These are phyloP conservation scores for Drosophila funebris DNA, from an alignment of 1,140 invertebrate species.

Conservation along the genomic window DNA sequence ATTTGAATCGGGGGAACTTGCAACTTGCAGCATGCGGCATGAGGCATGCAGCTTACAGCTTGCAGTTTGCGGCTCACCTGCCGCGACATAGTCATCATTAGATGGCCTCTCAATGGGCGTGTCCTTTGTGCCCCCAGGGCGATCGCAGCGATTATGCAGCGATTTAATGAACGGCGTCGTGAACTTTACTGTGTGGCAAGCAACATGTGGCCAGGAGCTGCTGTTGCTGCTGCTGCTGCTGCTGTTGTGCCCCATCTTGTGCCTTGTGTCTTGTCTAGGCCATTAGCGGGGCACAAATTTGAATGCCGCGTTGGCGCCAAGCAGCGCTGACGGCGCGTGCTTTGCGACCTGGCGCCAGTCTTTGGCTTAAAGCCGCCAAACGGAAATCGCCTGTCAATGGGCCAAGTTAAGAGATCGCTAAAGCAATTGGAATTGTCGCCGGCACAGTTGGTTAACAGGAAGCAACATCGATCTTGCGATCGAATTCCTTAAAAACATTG, in stretches of 20 bases:
- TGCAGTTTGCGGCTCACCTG: conserved; percentile 37
- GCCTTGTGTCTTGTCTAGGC: conserved; percentile 22
- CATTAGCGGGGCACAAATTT: conserved; percentile 64
- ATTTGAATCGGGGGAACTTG: conserved; percentile 37
- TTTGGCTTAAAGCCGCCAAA: conserved; percentile 16
- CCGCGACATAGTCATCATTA: conserved; percentile 66
- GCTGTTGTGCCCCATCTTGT: background rate
- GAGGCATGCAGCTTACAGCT: background rate
- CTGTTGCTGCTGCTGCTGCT: background rate
- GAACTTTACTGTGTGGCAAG: conserved; percentile 19
- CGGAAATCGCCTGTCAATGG: conserved; percentile 76
- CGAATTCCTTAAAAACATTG: conserved; percentile 10
- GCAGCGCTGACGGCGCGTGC: conserved; percentile 67
- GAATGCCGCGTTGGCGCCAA: conserved; percentile 72
- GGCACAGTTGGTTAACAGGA: conserved; percentile 28
- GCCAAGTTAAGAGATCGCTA: conserved; percentile 12
- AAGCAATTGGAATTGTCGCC: conserved; percentile 64
- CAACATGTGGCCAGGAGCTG: background rate
- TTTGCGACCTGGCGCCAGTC: conserved; percentile 29
- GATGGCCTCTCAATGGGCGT: conserved; percentile 49
- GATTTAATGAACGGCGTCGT: conserved; percentile 53
- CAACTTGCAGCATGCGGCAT: background rate
- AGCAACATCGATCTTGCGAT: conserved; percentile 19
- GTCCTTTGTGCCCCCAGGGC: conserved; percentile 55
- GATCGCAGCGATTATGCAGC: conserved; percentile 28